A percentile compares a stretch with the other conserved stretches of the same genome.
These are phyloP conservation scores for Larimichthys polyactis DNA, from an alignment of 2,113 vertebrate genomes.

Conservation along the genomic window DNA sequence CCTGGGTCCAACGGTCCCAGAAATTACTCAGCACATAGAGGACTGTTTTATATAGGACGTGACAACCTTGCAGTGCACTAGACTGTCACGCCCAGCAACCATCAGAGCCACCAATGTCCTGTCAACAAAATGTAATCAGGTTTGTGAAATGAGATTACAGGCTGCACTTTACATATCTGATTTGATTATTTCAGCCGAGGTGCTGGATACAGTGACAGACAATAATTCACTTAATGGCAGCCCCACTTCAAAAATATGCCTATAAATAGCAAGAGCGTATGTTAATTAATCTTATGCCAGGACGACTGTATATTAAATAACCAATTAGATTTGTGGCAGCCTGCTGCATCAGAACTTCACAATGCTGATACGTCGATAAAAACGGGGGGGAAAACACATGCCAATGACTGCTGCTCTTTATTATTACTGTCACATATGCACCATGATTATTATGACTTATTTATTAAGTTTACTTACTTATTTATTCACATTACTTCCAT, in stretches of 20 bases:
- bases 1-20: not conserved
- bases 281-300: constrained; percentile 74
- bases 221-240: constrained; percentile 84
- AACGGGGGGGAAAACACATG: not conserved
- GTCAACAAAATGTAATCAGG: constrained; percentile 79
- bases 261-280: constrained; percentile 71
- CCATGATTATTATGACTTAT: too few relatives aligned
- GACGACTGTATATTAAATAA: constrained; percentile 58
- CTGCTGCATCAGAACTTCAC: constrained; percentile 39
- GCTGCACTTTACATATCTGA: constrained; percentile 82
- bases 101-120: constrained; percentile 62
- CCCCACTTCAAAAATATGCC: constrained; percentile 61
- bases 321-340: constrained; percentile 61
- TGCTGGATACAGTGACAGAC: constrained; percentile 73
- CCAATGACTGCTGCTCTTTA: not conserved
- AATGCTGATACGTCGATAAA: constrained; percentile 46
- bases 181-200: constrained; percentile 83
- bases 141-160: constrained; percentile 81
- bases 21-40: constrained; percentile 32
- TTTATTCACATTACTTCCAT: too few relatives aligned
- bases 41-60: constrained; percentile 42
- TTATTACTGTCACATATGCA: too few relatives aligned
- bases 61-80: constrained; percentile 67
- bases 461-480: too few relatives aligned
- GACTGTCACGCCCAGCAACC: constrained; percentile 58